Conservation (phyloP, 2,113 vertebrate species). For the Eublepharis macularius region DNA sequence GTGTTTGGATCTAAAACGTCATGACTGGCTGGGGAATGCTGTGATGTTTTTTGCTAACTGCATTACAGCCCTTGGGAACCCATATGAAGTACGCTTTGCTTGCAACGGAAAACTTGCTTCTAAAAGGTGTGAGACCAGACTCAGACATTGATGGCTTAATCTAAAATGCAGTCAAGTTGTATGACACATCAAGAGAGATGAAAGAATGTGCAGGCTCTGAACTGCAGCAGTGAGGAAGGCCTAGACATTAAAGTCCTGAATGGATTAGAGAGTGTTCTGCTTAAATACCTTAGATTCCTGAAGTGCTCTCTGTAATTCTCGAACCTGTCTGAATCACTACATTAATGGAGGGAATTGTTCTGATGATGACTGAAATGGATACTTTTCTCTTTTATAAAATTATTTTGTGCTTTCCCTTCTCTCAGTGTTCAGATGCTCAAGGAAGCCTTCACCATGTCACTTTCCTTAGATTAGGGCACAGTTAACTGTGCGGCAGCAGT, state of each 20-base stretch:
- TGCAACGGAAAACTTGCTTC: constrained; percentile 95
- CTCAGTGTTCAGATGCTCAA: neutral
- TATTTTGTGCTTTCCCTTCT: neutral
- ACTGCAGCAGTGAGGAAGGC: constrained; percentile 94
- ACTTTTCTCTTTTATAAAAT: neutral
- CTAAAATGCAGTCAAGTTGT: constrained; percentile 94
- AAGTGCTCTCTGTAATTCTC: neutral
- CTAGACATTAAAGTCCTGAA: constrained; percentile 70
- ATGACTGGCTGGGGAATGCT: constrained; percentile 97
- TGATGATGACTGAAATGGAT: neutral
- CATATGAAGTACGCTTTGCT: constrained; percentile 95
- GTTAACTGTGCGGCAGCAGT: neutral
- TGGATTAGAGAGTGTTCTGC: neutral
- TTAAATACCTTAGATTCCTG: neutral
- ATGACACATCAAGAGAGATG: constrained; percentile 95
- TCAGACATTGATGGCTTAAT: constrained; percentile 95
- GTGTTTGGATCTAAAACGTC: constrained; percentile 96
- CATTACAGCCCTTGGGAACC: constrained; percentile 92
- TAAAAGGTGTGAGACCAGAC: constrained; percentile 92
- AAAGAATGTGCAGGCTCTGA: constrained; percentile 93
- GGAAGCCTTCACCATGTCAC: neutral
- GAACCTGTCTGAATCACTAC: neutral
- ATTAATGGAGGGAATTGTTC: neutral
- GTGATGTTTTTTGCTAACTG: constrained; percentile 95
- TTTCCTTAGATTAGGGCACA: neutral